A percentile compares a stretch with the other conserved stretches of the same genome.
Conservation (phyloP, 2,888 invertebrate genomes). For the Apotomis betuletana region DNA sequence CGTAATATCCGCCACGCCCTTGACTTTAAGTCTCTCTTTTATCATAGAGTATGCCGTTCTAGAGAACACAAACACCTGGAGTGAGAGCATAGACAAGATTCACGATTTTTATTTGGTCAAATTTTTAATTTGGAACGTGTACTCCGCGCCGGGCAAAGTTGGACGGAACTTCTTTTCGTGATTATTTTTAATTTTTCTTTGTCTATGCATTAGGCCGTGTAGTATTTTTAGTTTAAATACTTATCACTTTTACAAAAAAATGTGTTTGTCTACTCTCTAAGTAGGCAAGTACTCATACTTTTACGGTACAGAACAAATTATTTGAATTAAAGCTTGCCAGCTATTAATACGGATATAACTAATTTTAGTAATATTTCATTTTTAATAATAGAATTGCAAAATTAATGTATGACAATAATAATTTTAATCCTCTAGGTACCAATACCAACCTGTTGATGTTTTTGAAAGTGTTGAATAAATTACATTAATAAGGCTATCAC, state of each 20-base stretch:
- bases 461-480: no score
- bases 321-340: no score
- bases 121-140: slow-evolving; percentile 47
- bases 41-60: slow-evolving; percentile 92
- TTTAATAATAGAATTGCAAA: no score
- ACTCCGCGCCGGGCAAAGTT: slow-evolving; percentile 52
- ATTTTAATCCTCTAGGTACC: no score
- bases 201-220: not conserved
- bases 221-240: not conserved
- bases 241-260: not conserved
- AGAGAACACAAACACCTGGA: slow-evolving; percentile 94
- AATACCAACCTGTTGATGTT: no score
- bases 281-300: no score
- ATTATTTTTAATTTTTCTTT: not conserved
- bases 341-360: no score
- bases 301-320: no score
- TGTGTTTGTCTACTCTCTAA: no score
- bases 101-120: slow-evolving; percentile 47
- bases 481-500: no score
- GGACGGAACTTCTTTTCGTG: slow-evolving; percentile 47
- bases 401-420: no score
- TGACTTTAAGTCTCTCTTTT: slow-evolving; percentile 91
- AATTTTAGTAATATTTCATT: no score
- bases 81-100: slow-evolving; percentile 77
- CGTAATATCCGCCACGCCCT: slow-evolving; percentile 89